A percentile compares a stretch with the other conserved stretches of the same genome.
phyloP scores from a whole-genome alignment of 2,113 vertebrate genomes.

The Dermatemys mawii region DNA sequence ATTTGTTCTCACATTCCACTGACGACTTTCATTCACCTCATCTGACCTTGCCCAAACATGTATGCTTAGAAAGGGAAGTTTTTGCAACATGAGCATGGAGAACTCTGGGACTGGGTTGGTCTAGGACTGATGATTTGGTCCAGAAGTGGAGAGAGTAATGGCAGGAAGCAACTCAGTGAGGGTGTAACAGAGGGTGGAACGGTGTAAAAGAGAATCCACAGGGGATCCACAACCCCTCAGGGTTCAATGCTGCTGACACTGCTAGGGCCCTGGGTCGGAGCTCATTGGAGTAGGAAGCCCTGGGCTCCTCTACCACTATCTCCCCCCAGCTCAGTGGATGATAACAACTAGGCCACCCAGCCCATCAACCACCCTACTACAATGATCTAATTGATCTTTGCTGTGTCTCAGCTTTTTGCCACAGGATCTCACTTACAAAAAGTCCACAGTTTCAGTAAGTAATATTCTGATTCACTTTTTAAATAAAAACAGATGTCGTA shows the following conservation, averaged over 20 bases:
- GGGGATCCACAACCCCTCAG: too few species aligned
- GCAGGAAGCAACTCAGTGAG: too few species aligned
- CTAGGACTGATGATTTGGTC: background rate
- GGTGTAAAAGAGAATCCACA: too few species aligned
- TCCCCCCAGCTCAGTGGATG: background rate
- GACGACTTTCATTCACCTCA: background rate
- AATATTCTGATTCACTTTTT: background rate
- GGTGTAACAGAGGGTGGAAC: too few species aligned
- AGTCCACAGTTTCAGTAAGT: background rate
- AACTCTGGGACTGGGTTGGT: background rate
- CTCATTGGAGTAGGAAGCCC: too few species aligned
- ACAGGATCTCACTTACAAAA: background rate
- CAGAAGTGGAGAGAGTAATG: background rate
- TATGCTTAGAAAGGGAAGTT: background rate
- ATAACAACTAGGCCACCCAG: background rate
- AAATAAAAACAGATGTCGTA: background rate
- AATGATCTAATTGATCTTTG: background rate
- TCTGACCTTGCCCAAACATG: background rate
- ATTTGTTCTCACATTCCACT: background rate
- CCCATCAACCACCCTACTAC: background rate
- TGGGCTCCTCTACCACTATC: too few species aligned
- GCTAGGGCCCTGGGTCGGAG: too few species aligned
- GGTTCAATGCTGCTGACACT: too few species aligned
- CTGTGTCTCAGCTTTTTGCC: background rate
- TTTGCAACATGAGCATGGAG: background rate